These are phyloP conservation scores for Caenorhabditis sinica DNA, from an alignment of 2,888 invertebrate genomes.

Conservation along the genomic window DNA sequence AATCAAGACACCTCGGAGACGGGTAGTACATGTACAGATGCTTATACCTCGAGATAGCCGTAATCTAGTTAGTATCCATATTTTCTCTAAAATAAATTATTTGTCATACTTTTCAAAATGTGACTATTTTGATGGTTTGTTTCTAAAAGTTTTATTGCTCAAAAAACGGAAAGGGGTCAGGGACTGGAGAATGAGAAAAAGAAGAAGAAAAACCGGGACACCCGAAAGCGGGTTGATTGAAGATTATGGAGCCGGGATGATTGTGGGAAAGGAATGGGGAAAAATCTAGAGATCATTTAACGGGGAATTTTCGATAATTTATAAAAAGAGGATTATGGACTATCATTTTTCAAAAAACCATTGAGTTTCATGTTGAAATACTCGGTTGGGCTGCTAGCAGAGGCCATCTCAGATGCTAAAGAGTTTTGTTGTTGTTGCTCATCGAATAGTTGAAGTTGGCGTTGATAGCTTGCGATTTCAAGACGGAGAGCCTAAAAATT, in stretches of 20 bases:
- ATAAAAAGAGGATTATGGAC: neutral
- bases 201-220: conserved; percentile 31
- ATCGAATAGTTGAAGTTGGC: conserved; percentile 49
- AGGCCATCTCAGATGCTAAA: conserved; percentile 24
- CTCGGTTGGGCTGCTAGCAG: conserved; percentile 49
- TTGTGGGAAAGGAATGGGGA: conserved; percentile 7
- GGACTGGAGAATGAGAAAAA: conserved; percentile 21
- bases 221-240: conserved; percentile 15
- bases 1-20: neutral
- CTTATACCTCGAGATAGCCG: neutral
- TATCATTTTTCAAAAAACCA: conserved; percentile 52
- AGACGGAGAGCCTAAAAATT: conserved; percentile 58
- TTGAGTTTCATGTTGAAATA: conserved; percentile 45
- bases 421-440: conserved; percentile 34
- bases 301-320: neutral
- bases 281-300: conserved; percentile 25
- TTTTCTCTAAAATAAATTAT: neutral
- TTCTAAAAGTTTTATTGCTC: no score
- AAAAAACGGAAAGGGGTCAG: no score
- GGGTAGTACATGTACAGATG: neutral
- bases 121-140: no score
- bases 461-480: conserved; percentile 62
- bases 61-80: neutral
- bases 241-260: conserved; percentile 57
- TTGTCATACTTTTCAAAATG: neutral